Base-by-base conservation (phyloP, 2,797 vertebrate species). In the Babyrousa celebensis region DNA sequence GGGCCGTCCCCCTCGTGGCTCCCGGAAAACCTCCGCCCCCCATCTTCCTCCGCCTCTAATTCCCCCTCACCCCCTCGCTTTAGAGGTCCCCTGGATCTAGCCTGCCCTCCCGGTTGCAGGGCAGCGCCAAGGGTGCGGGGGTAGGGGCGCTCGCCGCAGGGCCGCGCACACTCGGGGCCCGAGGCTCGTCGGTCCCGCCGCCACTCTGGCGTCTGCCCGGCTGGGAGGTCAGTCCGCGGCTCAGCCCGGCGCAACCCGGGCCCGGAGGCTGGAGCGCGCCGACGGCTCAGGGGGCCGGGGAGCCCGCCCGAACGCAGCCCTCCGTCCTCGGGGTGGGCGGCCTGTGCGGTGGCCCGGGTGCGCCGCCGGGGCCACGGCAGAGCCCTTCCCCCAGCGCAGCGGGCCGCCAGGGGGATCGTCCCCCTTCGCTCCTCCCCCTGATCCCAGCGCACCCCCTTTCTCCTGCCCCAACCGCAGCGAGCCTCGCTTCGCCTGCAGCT, bases 371-470 rank as follows among this genome's bases (percentile, higher is more conserved):
- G 32, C 54, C 71, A 4, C 62, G 17, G 0, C 1, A 29, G 7
- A 72, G 74, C 65, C 78, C 52, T 63, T 18, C 40, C 84, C 25
- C 15, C 9, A 0, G 48, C 18, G 58, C 27, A 0, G 77, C 83
- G 5, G 4, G 12, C 25, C 4, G 23, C 74, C 6, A 8, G 4
- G 75, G 68, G 80, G 25, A 54, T 62, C 23, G 32, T 1, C 84
- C 77, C 58, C 36, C 27, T 10, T 96, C n/a, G 92, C 94, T 96
- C 95, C 96, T 92, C 94, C 92, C 89, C 72, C 27, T 36, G 52
- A 25, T 3, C 40, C 70, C 63, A 6, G 84, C 21, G 74, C 90
- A 43, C 58, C 85, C 60, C 4, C 3, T 27, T 27, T 32, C 80
- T 36, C 29, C 84, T 27, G 21, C 65, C 32, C 48, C 40, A 5